phyloP scores from a whole-genome alignment of 2,888 invertebrate species.

The Drosophila suboccidentalis region DNA sequence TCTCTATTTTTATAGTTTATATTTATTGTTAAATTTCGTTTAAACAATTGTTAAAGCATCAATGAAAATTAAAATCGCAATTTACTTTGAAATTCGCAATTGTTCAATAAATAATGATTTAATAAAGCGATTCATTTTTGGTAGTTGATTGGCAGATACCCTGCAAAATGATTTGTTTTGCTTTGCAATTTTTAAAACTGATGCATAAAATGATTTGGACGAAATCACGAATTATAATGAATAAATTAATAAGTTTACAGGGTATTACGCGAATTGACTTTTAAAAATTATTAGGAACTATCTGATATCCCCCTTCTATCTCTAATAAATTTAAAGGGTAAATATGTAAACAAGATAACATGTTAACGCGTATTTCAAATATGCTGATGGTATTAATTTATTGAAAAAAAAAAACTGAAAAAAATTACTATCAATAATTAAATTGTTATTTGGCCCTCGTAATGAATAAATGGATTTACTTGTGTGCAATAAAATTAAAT shows the following conservation, averaged over 20 bases:
- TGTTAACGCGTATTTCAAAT: background rate
- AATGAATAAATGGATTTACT: constrained; percentile 23
- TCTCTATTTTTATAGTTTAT: constrained; percentile 10
- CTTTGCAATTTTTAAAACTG: background rate
- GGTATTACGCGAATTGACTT: background rate
- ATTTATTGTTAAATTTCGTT: constrained; percentile 16
- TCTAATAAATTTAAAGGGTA: background rate
- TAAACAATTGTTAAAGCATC: constrained; percentile 27
- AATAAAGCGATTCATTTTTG: background rate
- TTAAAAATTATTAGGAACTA: background rate
- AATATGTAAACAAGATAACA: background rate
- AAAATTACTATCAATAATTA: constrained; percentile 7
- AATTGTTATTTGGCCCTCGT: constrained; percentile 10
- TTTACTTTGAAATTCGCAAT: constrained; percentile 5
- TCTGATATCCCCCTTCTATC: background rate
- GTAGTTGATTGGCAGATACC: constrained; percentile 1
- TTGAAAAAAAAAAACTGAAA: background rate
- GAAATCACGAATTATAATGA: background rate
- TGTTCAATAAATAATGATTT: constrained; percentile 23
- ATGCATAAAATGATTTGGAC: background rate
- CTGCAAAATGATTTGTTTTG: background rate
- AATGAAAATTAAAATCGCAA: constrained; percentile 4
- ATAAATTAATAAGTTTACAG: background rate
- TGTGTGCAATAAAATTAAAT: constrained; percentile 9
- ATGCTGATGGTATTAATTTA: background rate